phyloP scores from a whole-genome alignment of 2,888 invertebrate species.

The Limnephilus lunatus region DNA sequence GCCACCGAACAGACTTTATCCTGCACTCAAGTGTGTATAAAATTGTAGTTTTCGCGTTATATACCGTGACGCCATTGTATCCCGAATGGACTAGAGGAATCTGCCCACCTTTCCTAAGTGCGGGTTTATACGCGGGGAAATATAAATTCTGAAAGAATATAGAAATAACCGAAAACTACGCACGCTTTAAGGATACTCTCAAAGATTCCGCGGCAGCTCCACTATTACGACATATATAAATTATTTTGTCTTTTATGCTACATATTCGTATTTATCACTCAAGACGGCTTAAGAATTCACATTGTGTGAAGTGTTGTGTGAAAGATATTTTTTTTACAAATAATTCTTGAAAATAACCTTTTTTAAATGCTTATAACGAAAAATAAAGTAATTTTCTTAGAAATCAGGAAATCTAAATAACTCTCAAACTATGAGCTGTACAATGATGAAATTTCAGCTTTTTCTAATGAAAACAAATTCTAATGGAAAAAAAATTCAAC shows the following conservation, averaged over 20 bases:
- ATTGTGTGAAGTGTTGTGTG: neutral
- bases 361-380: neutral
- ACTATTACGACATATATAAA: neutral
- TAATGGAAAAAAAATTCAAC: too few species aligned
- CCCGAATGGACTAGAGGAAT: slow-evolving; percentile 12
- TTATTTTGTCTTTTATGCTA: neutral
- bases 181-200: neutral
- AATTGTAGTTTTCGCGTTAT: slow-evolving; percentile 30
- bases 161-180: neutral
- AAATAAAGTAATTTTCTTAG: neutral
- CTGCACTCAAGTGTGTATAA: slow-evolving; percentile 40
- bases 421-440: neutral
- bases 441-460: too few species aligned
- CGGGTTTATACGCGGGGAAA: slow-evolving; percentile 32
- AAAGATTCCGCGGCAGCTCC: neutral
- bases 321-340: neutral
- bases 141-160: slow-evolving; percentile 21
- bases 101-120: slow-evolving; percentile 27
- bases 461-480: too few species aligned
- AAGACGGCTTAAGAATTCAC: neutral
- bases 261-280: neutral
- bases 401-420: too few species aligned
- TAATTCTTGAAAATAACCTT: neutral
- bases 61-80: slow-evolving; percentile 29
- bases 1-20: slow-evolving; percentile 46